Conservation (phyloP, 1,140 invertebrate species). For the Ectropis grisescens region DNA sequence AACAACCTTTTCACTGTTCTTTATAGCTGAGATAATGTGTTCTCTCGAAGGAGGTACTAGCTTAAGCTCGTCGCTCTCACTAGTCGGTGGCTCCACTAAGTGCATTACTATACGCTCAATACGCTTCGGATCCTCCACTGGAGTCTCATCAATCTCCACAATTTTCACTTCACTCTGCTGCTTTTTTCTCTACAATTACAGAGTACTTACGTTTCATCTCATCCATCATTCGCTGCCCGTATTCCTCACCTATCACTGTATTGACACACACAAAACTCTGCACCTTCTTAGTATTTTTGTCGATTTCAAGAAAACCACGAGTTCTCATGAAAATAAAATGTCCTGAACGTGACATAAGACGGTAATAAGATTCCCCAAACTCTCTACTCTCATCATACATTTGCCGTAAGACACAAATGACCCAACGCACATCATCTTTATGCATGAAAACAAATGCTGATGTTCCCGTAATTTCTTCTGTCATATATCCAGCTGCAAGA, state of each 20-base stretch:
- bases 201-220: slow-evolving; percentile 85
- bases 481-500: slow-evolving; percentile 87
- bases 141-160: slow-evolving; percentile 51
- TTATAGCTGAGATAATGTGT: slow-evolving; percentile 57
- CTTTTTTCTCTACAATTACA: slow-evolving; percentile 73
- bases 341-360: slow-evolving; percentile 83
- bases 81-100: slow-evolving; percentile 73
- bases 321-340: slow-evolving; percentile 87
- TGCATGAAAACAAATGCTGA: slow-evolving; percentile 91
- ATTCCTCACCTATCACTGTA: slow-evolving; percentile 80
- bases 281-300: slow-evolving; percentile 79
- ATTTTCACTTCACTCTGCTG: slow-evolving; percentile 25
- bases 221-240: slow-evolving; percentile 77
- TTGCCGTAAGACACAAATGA: slow-evolving; percentile 85
- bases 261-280: slow-evolving; percentile 91
- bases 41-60: slow-evolving; percentile 55
- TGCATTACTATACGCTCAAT: slow-evolving; percentile 78
- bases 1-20: slow-evolving; percentile 57
- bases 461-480: slow-evolving; percentile 84
- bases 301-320: slow-evolving; percentile 85
- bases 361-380: slow-evolving; percentile 86
- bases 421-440: slow-evolving; percentile 88
- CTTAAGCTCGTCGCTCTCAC: slow-evolving; percentile 45
- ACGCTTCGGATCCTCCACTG: slow-evolving; percentile 76
- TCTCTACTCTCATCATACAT: slow-evolving; percentile 87